Base-by-base conservation (phyloP, 2,888 invertebrate species). In the Lacanobia oleracea region DNA sequence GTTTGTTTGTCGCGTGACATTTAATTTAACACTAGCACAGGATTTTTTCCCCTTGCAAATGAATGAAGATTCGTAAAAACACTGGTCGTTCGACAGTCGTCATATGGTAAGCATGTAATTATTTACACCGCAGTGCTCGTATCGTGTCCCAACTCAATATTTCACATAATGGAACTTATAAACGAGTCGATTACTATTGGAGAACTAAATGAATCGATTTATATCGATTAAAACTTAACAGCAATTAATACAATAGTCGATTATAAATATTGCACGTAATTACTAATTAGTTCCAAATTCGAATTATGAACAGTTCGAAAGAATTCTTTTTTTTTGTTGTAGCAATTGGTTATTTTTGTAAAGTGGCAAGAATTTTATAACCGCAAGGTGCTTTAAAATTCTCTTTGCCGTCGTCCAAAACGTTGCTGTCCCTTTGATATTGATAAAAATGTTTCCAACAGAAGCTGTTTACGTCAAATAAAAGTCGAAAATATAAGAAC, bases 91-190 rank as follows among this genome's bases (percentile, higher is more conserved):
- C 74, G 61, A 75, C 72, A 70, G 66, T 76, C 68, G 60, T 78
- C 79, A 62, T 76, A 82, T 54, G 64, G 54, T 72, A 77, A 71
- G 74, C 72, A 69, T 75, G 69, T 70, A 70, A 71, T 84, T 75
- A 77, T 72, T 82, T 84, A 80, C 68, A 64, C 64, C 70, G 67
- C 69, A 69, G 61, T n/a, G 53, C 45, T 70, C 67, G 59, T 77
- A 64, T 83, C 84, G 84, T 85, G 85, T 82, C 67, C 66, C 64
- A 78, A 73, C 77, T 68, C 82, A 82, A 85, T 85, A 85, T 77
- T 82, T 85, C 74, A 84, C 77, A 72, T 65, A 79, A 72, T 77
- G 62, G 63, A 72, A 69, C 69, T 79, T 72, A 68, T 66, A 71
- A 76, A 81, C 72, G 67, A 79, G 72, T 59, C 82, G 77, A 83